phyloP scores from a whole-genome alignment of 2,888 invertebrate genomes.

The Alloplasta piceator region DNA sequence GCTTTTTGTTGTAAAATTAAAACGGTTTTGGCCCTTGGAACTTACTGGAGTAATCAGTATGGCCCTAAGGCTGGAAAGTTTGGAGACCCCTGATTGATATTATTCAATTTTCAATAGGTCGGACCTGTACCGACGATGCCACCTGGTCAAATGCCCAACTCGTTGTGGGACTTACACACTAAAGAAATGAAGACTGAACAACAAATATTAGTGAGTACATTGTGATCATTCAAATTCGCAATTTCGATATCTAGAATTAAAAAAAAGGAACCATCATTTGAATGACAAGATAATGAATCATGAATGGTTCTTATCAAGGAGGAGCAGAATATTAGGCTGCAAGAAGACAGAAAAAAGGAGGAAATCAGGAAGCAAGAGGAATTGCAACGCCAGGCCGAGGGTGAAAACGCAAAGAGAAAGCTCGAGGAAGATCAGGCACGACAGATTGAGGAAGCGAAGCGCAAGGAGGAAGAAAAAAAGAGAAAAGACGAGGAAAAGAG shows the following conservation, averaged over 20 bases:
- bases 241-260: background rate
- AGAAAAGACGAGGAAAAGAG: constrained; percentile 84
- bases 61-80: too few species aligned
- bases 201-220: constrained; percentile 82
- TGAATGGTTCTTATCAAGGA: constrained; percentile 69
- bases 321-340: constrained; percentile 78
- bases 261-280: background rate
- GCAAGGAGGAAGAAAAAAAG: constrained; percentile 84
- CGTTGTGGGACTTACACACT: constrained; percentile 81
- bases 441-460: constrained; percentile 79
- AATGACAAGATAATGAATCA: background rate
- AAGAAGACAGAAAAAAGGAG: constrained; percentile 84
- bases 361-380: constrained; percentile 83
- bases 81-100: too few species aligned
- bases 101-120: constrained; percentile 69
- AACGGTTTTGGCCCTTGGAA: too few species aligned
- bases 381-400: constrained; percentile 81
- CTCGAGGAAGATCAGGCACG: constrained; percentile 76
- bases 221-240: constrained; percentile 1
- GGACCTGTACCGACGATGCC: constrained; percentile 79
- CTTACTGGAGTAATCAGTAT: too few species aligned
- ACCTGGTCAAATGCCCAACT: constrained; percentile 80
- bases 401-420: constrained; percentile 75
- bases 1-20: too few species aligned
- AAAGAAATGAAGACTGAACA: constrained; percentile 84